These are phyloP conservation scores for Embiotoca jacksoni DNA, from an alignment of 2,113 vertebrate species.

Conservation along the genomic window DNA sequence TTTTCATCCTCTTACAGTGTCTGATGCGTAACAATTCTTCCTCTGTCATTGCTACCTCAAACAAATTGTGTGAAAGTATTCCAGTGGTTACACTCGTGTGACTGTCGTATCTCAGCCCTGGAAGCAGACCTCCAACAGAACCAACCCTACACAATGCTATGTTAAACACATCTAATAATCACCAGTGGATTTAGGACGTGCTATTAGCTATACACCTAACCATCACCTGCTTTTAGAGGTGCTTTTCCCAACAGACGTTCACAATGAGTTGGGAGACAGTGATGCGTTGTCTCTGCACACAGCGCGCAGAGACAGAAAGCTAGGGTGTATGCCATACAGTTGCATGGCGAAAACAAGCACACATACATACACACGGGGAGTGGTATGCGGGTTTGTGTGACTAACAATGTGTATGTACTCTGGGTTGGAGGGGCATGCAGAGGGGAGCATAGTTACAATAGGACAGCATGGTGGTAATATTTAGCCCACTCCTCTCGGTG, in stretches of 20 bases:
- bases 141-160: constrained; percentile 58
- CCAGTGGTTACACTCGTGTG: constrained; percentile 63
- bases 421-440: constrained; percentile 92
- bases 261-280: constrained; percentile 69
- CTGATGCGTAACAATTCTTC: constrained; percentile 46
- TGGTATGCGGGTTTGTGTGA: constrained; percentile 74
- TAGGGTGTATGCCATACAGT: constrained; percentile 59
- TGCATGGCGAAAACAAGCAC: constrained; percentile 72
- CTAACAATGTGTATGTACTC: constrained; percentile 83
- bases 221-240: constrained; percentile 61
- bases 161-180: constrained; percentile 69
- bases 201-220: constrained; percentile 65
- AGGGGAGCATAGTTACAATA: constrained; percentile 90
- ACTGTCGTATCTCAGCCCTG: constrained; percentile 37
- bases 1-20: constrained; percentile 28
- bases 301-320: constrained; percentile 65
- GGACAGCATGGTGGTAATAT: constrained; percentile 72
- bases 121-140: constrained; percentile 40
- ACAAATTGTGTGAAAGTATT: constrained; percentile 53
- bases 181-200: constrained; percentile 65
- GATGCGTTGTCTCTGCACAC: constrained; percentile 51
- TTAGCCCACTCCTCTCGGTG: constrained; percentile 67
- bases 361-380: constrained; percentile 77
- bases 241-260: constrained; percentile 58
- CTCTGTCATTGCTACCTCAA: constrained; percentile 44